Conservation (phyloP, 2,113 vertebrate species). For the Bufo bufo region DNA sequence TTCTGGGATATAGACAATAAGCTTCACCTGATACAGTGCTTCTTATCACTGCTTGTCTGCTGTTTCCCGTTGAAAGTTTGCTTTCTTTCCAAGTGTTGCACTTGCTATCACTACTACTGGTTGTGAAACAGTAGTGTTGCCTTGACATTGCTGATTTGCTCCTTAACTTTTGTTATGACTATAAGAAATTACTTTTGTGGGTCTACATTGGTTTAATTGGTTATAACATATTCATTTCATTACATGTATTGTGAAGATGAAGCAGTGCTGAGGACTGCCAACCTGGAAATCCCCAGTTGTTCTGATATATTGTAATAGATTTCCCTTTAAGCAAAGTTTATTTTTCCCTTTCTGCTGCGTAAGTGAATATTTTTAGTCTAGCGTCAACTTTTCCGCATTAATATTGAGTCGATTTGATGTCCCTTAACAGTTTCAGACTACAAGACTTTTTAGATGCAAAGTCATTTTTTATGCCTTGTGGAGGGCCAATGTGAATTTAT, state of each 20-base stretch:
- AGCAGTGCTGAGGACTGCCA: background rate
- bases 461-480: background rate
- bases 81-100: background rate
- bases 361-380: conserved; percentile 14
- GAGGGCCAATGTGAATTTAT: background rate
- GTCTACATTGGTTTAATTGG: too few species aligned
- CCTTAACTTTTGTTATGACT: background rate
- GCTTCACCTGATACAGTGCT: too few species aligned
- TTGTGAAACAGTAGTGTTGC: background rate
- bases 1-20: too few species aligned
- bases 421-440: background rate
- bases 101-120: background rate
- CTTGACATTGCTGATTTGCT: background rate
- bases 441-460: conserved; percentile 14
- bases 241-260: background rate
- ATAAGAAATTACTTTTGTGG: too few species aligned
- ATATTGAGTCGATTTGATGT: background rate
- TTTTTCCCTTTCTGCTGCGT: background rate
- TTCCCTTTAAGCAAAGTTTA: background rate
- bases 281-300: background rate
- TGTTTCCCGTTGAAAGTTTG: background rate
- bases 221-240: too few species aligned
- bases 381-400: background rate
- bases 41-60: background rate
- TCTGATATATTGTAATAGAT: background rate